Evolutionary conservation across 2,797 vertebrate genomes (phyloP), one percentile per base, ranked within the genome.

Genomic region (Anas flavirostris): DNA sequence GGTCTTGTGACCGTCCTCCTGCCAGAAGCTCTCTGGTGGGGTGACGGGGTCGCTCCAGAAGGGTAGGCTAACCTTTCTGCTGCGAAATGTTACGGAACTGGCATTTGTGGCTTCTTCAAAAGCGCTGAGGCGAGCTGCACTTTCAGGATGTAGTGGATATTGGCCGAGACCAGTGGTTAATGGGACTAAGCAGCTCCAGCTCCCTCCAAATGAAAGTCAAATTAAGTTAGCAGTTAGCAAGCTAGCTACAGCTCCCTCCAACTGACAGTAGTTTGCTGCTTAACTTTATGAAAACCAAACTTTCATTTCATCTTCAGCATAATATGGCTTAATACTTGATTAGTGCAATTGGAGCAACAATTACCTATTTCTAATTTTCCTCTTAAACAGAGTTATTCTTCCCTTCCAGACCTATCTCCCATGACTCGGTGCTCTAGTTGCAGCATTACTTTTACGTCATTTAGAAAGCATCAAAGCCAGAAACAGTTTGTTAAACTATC

Each of bases 71-170:
- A 15, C 19, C 0, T 43, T 69, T 50, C 15, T 28, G 0, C 55
- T 28, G n/a, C 72, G 88, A 73, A 64, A 35, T 25, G 21, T 59
- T n/a, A 72, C 90, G 73, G 66, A 37, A 28, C 9, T 50, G 60
- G 87, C 55, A 5, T 44, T 86, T 33, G n/a, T 70, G 35, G 59
- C 74, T 83, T 59, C 26, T 70, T 82, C 46, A 31, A n/a, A 90
- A 62, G 88, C 21, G 6, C 66, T 64, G 15, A 48, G n/a, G 44
- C 37, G 92, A 75, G 81, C 80, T 88, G 68, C 43, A 25, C 44
- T 56, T 83, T 48, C 74, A 17, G 53, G 3, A 86, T 90, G 2
- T 91, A 98, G 98, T 94, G 98, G 98, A 64, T 70, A 10, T 14
- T 25, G n/a, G 2, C 13, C 35, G n/a, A 63, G 29, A 15, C 53